Evolutionary conservation across 2,797 vertebrate genomes (phyloP).

Genomic region (Schizothorax lantsangensis): DNA sequence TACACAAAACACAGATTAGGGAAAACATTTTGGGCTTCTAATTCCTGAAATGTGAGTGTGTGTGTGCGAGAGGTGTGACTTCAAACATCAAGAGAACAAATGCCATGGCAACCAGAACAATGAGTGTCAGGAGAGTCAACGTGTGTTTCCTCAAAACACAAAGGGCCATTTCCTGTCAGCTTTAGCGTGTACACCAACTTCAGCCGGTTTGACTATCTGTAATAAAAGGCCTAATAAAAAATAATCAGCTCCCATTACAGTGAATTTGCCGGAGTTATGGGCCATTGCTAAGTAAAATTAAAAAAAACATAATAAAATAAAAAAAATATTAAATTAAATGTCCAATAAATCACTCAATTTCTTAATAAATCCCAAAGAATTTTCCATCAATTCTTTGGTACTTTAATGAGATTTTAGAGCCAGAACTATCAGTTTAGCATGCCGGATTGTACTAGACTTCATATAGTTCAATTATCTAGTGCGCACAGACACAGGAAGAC

Average conservation of each 20-base stretch:
- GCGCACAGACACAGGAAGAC: not conserved
- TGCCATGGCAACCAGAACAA: conserved; percentile 61
- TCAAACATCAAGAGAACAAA: conserved; percentile 39
- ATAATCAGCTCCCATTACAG: not conserved
- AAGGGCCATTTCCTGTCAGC: conserved; percentile 53
- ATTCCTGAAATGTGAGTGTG: not conserved
- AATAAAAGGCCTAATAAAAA: not conserved
- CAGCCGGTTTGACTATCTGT: not conserved
- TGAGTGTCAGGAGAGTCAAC: conserved; percentile 57
- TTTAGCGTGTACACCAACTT: conserved; percentile 19
- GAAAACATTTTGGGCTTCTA: conserved; percentile 1
- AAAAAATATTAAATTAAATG: not conserved
- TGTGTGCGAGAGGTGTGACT: conserved; percentile 23
- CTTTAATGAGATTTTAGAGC: not conserved
- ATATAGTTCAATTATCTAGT: not conserved
- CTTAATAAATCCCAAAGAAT: not conserved
- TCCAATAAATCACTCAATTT: not conserved
- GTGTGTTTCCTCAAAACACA: conserved; percentile 61
- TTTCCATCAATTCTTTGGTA: not conserved
- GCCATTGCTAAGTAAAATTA: not conserved
- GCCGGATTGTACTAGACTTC: not conserved
- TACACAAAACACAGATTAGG: not conserved
- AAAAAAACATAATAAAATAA: not conserved
- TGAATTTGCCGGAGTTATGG: not conserved
- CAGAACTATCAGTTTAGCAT: not conserved